phyloP scores from a whole-genome alignment of 1,140 invertebrate genomes.

The Drosophila seguyi region DNA sequence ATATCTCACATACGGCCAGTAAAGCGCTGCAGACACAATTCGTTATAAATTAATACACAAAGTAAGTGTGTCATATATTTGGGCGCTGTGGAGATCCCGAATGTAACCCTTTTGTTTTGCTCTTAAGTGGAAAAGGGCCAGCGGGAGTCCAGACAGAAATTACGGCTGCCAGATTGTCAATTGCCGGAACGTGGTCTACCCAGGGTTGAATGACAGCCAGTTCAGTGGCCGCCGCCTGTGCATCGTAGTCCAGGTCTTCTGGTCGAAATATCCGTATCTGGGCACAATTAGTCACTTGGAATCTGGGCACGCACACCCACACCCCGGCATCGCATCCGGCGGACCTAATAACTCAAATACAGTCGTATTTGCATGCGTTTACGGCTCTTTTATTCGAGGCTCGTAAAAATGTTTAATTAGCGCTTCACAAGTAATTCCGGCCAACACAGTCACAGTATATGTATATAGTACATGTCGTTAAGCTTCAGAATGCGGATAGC shows the following conservation, averaged over 20 bases:
- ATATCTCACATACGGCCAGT: conserved; percentile 5
- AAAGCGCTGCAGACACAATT: conserved; percentile 1
- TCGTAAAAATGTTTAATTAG: conserved; percentile 77
- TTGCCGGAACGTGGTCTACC: conserved; percentile 53
- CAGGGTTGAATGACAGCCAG: conserved; percentile 36
- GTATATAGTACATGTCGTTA: conserved; percentile 14
- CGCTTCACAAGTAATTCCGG: conserved; percentile 59
- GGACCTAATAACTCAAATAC: conserved; percentile 15
- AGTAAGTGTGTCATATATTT: background rate
- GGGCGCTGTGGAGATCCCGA: background rate
- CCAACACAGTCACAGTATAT: conserved; percentile 29
- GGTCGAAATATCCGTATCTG: conserved; percentile 25
- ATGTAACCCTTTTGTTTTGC: conserved; percentile 57
- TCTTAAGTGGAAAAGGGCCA: conserved; percentile 54
- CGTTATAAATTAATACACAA: background rate
- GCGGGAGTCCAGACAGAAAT: conserved; percentile 62
- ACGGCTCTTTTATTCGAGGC: conserved; percentile 69
- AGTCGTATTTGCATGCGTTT: conserved; percentile 52
- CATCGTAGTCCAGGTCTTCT: conserved; percentile 7
- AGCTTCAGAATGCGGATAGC: background rate
- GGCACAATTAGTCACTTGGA: conserved; percentile 50
- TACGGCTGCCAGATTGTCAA: conserved; percentile 71
- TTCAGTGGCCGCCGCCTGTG: conserved; percentile 26
- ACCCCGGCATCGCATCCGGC: background rate
- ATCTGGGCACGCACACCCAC: conserved; percentile 41